Percentiles rank a stretch among this genome's conserved stretches.
Evolutionary conservation across 2,797 vertebrate species (phyloP).

Genomic region (Phylloscopus collybita): DNA sequence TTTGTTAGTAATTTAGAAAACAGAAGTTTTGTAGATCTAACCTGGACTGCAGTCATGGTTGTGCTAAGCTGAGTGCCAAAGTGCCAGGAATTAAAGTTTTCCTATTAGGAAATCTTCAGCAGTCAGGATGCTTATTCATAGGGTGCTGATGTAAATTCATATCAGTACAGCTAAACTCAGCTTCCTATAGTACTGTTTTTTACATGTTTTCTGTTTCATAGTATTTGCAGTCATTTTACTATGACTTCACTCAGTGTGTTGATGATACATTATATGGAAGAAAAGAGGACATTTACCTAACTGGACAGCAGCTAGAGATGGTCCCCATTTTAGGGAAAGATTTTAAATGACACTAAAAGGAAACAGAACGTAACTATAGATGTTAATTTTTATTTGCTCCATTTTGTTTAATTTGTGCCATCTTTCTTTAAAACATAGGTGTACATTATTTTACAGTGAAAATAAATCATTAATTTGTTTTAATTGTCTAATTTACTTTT

Average conservation of each 20-base stretch:
- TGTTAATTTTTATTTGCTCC: neutral
- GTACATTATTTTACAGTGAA: neutral
- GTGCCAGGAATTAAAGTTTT: neutral
- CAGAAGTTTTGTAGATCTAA: neutral
- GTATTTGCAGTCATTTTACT: neutral
- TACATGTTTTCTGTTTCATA: neutral
- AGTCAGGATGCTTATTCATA: neutral
- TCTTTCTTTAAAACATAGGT: neutral
- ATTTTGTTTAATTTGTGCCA: neutral
- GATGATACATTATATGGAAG: neutral
- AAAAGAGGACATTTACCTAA: neutral
- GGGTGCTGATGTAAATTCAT: neutral
- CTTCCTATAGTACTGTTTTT: neutral
- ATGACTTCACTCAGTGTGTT: neutral
- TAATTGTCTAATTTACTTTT: neutral
- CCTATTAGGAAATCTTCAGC: neutral
- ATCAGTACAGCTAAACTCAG: neutral
- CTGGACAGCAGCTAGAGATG: neutral
- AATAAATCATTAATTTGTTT: neutral
- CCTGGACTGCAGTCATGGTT: neutral
- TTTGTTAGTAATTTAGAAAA: neutral
- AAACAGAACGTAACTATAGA: neutral
- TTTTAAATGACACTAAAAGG: neutral
- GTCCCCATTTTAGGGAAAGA: neutral
- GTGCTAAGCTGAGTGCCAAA: neutral